Evolutionary conservation across 2,888 invertebrate genomes (phyloP).

Genomic region (Eledona agricola): DNA sequence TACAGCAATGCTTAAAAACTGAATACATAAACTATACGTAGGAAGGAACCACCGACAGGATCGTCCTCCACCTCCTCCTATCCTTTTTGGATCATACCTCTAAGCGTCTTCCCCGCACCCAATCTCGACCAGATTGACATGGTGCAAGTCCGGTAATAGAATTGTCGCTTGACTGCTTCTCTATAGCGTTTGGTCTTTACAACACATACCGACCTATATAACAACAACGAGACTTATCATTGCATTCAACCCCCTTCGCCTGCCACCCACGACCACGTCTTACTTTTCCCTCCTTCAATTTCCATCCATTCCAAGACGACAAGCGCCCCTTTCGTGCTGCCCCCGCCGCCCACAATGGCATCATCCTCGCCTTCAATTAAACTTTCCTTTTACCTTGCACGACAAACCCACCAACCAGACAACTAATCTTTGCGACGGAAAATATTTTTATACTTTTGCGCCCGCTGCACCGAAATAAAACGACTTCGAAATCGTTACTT

Average conservation of each 20-base stretch:
- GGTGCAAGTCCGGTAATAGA: constrained; percentile 49
- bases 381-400: constrained; percentile 11
- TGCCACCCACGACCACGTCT: constrained; percentile 5
- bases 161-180: constrained; percentile 48
- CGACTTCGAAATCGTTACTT: too few relatives aligned
- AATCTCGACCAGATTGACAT: constrained; percentile 42
- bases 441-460: constrained; percentile 5
- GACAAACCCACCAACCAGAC: constrained; percentile 3
- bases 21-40: too few relatives aligned
- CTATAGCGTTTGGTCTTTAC: constrained; percentile 33
- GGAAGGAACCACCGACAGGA: too few relatives aligned
- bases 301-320: constrained; percentile 12
- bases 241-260: constrained; percentile 4
- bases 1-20: too few relatives aligned
- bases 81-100: too few relatives aligned
- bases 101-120: constrained; percentile 34
- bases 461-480: constrained; percentile 11
- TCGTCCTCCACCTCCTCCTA: too few relatives aligned
- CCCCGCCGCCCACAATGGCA: constrained; percentile 5
- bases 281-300: constrained; percentile 14
- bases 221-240: constrained; percentile 18
- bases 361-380: constrained; percentile 7
- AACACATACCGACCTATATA: constrained; percentile 16
- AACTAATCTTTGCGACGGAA: constrained; percentile 11
- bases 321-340: constrained; percentile 4